Evolutionary conservation across 1,140 invertebrate species (phyloP), one percentile per base, ranked within the genome.

Genomic region (Trachymyrmex septentrionalis): DNA sequence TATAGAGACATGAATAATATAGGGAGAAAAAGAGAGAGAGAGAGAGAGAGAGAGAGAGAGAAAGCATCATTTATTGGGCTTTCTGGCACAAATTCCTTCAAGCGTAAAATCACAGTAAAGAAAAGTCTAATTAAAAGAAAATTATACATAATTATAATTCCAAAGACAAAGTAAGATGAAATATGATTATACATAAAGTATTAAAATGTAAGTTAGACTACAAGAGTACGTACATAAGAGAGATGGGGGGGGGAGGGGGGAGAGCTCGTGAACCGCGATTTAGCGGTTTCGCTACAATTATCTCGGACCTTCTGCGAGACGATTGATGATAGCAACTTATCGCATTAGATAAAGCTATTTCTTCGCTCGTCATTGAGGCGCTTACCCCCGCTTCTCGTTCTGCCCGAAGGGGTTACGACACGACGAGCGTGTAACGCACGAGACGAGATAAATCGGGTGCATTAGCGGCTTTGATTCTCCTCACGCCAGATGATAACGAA

Each of bases 231-330:
- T 10, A 44, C 9, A 10, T 44, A 10, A 10, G 38, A 44, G 10
- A 44, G 38, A 10, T n/a, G n/a, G n/a, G n/a, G 16, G 7, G 30
- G 1, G 7, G 0, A 1, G 19, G 21, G 14, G 19, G 21, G 14
- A n/a, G 30, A 34, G 38, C 38, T 1, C 38, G 1, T 4, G 38
- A 64, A 34, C 21, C 77, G 78, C 53, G 75, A 38, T 63, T 57
- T 77, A 44, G 78, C 85, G 50, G 30, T 78, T 85, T 87, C 85
- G 63, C 59, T 61, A 64, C 50, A 87, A 86, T 88, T 90, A 84
- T 87, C 75, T 64, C n/a, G 10, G 64, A n/a, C 50, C 71, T 77
- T 71, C 63, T 78, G 64, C 59, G 66, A 38, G 59, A 85, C 81
- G 64, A 80, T 86, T 80, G 50, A 69, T 67, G 71, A 76, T 71